These are phyloP conservation scores for Micrasema minimum DNA, from an alignment of 1,140 invertebrate species.

Conservation along the genomic window DNA sequence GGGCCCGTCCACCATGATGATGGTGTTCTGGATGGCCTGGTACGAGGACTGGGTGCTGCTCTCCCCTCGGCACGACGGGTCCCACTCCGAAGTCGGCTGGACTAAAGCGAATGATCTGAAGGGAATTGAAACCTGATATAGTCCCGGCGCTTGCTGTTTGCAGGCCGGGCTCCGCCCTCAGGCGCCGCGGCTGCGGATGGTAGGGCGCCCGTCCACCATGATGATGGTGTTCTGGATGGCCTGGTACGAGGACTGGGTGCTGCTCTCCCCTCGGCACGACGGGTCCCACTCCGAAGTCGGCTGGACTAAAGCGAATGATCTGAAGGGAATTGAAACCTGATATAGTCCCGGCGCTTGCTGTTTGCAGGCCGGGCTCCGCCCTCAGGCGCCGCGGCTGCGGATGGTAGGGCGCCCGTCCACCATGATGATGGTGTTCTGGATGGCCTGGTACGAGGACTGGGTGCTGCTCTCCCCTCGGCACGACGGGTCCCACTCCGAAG, in stretches of 20 bases:
- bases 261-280: conserved; percentile 56
- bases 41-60: conserved; percentile 57
- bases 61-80: conserved; percentile 63
- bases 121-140: conserved; percentile 48
- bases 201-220: conserved; percentile 70
- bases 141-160: conserved; percentile 45
- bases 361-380: conserved; percentile 59
- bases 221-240: conserved; percentile 68
- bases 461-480: conserved; percentile 55
- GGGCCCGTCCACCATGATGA: conserved; percentile 71
- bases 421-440: conserved; percentile 68
- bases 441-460: conserved; percentile 61
- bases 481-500: conserved; percentile 74
- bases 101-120: too few relatives aligned
- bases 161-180: conserved; percentile 63
- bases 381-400: conserved; percentile 61
- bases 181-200: conserved; percentile 62
- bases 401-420: conserved; percentile 71
- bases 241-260: conserved; percentile 59
- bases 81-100: conserved; percentile 76
- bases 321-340: too few relatives aligned
- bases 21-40: conserved; percentile 65
- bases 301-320: conserved; percentile 68
- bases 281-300: conserved; percentile 77
- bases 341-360: conserved; percentile 49